phyloP scores from a whole-genome alignment of 2,797 vertebrate species.

The Neomorphus geoffroyi region DNA sequence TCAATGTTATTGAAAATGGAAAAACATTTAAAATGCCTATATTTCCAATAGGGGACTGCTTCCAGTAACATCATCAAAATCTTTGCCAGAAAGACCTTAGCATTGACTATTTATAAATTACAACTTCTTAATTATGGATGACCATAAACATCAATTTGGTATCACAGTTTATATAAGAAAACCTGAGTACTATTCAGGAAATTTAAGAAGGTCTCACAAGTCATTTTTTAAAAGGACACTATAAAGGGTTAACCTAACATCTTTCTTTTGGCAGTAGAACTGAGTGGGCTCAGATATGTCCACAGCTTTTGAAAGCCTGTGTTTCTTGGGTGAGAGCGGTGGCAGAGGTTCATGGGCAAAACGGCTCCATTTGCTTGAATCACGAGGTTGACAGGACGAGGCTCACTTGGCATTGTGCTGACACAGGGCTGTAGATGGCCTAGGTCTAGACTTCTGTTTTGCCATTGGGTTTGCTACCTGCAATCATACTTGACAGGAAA shows the following conservation, averaged over 20 bases:
- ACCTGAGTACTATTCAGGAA: neutral
- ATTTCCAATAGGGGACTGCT: neutral
- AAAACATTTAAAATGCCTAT: neutral
- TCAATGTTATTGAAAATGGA: neutral
- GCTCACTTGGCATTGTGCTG: neutral
- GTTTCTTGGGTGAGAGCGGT: neutral
- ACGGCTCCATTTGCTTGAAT: neutral
- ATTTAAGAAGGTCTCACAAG: neutral
- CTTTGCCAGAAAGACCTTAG: neutral
- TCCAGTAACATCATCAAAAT: neutral
- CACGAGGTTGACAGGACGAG: rapidly evolving
- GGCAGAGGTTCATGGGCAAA: rapidly evolving
- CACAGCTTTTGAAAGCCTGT: neutral
- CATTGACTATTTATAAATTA: neutral
- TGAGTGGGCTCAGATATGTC: neutral
- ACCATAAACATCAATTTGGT: neutral
- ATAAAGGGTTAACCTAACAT: neutral
- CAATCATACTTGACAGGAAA: neutral
- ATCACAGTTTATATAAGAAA: neutral
- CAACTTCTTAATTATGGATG: neutral
- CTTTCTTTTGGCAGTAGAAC: neutral
- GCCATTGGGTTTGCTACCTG: neutral
- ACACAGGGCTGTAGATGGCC: rapidly evolving
- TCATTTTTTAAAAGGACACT: neutral
- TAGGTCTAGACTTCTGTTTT: neutral